Base-by-base conservation (phyloP, 2,888 invertebrate species). In the Drosophila barbarae region DNA sequence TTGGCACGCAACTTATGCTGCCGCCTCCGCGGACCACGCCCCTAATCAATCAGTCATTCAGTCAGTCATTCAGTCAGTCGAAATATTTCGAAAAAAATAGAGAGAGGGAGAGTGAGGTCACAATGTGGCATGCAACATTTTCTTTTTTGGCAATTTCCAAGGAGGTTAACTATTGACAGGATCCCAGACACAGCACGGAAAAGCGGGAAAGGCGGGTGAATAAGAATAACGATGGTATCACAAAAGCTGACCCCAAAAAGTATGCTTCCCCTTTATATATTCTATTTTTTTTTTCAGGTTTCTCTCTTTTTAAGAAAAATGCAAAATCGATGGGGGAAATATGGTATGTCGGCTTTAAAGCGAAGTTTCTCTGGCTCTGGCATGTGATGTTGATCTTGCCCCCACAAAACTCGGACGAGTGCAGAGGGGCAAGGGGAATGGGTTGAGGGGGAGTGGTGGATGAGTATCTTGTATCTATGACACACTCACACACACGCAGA, bases 31-130 rank as follows among this genome's bases (percentile, higher is more conserved):
- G 26, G 47, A 10, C 54, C 64, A 54, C 64, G 64, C 64, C 55
- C 65, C 64, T 55, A 77, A 80, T 80, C 80, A 80, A 79, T 66
- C 79, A 51, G 74, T 78, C 76, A 73, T 53, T 73, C 77, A 59
- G 44, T 51, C 73, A 55, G 39, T 23, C 23, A 41, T 1, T n/a
- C 18, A 18, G 39, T 23, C 23, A 23, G n/a, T 26, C 42, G 42
- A 42, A 42, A 42, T 26, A 26, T 42, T 42, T 5, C 5, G 42
- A 26, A 41, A 15, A 4, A 4, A 10, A 4, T 2, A 9, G 5
- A 26, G 5, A 9, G 28, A 35, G n/a, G n/a, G 42, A 38, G 28
- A 36, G 53, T 68, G 60, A 57, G 67, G 67, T 68, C 67, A 68
- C 67, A 68, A 36, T 38, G n/a, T 53, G 68, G 52, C 67, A 68